Evolutionary conservation across 2,797 vertebrate species (phyloP).

Genomic region (Triplophysa yarkandensis): DNA sequence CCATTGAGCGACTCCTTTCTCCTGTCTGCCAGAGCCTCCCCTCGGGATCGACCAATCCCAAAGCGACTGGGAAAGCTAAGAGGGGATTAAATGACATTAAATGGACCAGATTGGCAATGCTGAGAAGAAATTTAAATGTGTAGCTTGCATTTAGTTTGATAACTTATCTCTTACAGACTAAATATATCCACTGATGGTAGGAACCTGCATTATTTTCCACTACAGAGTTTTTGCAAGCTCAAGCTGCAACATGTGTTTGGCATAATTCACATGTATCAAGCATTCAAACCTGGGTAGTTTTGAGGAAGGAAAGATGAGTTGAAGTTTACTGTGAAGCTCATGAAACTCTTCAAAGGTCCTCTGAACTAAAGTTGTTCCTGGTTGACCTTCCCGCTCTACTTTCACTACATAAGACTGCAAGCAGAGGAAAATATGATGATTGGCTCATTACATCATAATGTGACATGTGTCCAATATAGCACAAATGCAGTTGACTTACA

Average conservation of each 20-base stretch:
- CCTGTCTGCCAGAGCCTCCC: slow-evolving; percentile 86
- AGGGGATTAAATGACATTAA: slow-evolving; percentile 24
- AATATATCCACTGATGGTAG: slow-evolving; percentile 30
- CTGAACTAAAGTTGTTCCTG: slow-evolving; percentile 82
- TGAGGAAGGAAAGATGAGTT: slow-evolving; percentile 89
- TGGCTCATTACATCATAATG: background rate
- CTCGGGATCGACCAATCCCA: slow-evolving; percentile 87
- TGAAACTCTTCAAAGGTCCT: slow-evolving; percentile 96
- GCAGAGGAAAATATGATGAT: background rate
- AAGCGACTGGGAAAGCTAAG: slow-evolving; percentile 92
- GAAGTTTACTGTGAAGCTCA: slow-evolving; percentile 92
- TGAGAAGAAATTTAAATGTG: background rate
- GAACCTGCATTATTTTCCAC: slow-evolving; percentile 26
- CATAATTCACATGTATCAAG: background rate
- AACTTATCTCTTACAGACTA: slow-evolving; percentile 15
- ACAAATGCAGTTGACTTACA: slow-evolving; percentile 71
- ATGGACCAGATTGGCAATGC: background rate
- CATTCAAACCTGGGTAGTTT: slow-evolving; percentile 89
- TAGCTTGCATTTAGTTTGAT: background rate
- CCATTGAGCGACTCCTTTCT: slow-evolving; percentile 90
- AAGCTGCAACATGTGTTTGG: too few relatives aligned
- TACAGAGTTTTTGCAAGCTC: background rate
- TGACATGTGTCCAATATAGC: background rate
- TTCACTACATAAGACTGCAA: slow-evolving; percentile 87
- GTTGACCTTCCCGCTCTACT: slow-evolving; percentile 83